Conservation (phyloP, 2,797 vertebrate genomes). For the Spondyliosoma cantharus region DNA sequence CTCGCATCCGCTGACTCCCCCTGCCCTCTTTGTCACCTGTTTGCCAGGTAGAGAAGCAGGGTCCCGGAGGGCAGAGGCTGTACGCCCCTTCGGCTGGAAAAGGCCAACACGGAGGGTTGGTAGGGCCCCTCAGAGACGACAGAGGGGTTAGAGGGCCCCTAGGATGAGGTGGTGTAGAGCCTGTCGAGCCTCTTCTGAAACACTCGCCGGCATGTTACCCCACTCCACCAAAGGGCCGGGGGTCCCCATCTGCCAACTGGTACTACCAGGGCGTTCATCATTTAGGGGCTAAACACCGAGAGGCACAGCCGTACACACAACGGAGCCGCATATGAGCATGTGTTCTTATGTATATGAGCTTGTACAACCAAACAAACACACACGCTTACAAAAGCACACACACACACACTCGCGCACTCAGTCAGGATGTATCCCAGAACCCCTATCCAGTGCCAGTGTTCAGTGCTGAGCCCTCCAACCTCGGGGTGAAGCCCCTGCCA, state of each 20-base stretch:
- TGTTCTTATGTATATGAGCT: constrained; percentile 71
- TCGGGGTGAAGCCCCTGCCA: constrained; percentile 84
- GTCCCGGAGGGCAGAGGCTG: constrained; percentile 66
- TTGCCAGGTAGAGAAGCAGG: constrained; percentile 77
- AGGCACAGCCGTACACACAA: constrained; percentile 63
- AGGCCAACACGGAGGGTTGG: constrained; percentile 65
- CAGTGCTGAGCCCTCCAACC: constrained; percentile 77
- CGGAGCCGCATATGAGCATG: constrained; percentile 56
- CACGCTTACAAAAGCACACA: constrained; percentile 34
- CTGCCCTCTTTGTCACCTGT: constrained; percentile 77
- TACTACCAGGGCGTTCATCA: constrained; percentile 77
- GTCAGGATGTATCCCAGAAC: constrained; percentile 65
- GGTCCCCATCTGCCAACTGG: constrained; percentile 83
- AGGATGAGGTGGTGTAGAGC: constrained; percentile 54
- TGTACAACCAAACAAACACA: constrained; percentile 67
- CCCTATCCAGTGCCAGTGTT: constrained; percentile 71
- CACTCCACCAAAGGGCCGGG: constrained; percentile 64
- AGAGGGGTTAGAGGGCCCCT: constrained; percentile 78
- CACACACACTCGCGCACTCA: constrained; percentile 37
- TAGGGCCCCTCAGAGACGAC: constrained; percentile 78
- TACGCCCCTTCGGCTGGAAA: constrained; percentile 54
- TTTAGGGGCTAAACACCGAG: constrained; percentile 76
- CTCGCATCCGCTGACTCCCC: constrained; percentile 66
- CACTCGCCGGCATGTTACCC: constrained; percentile 76
- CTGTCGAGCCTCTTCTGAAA: constrained; percentile 72